Conservation (phyloP, 2,113 vertebrate genomes). For the Tupaia tana region DNA sequence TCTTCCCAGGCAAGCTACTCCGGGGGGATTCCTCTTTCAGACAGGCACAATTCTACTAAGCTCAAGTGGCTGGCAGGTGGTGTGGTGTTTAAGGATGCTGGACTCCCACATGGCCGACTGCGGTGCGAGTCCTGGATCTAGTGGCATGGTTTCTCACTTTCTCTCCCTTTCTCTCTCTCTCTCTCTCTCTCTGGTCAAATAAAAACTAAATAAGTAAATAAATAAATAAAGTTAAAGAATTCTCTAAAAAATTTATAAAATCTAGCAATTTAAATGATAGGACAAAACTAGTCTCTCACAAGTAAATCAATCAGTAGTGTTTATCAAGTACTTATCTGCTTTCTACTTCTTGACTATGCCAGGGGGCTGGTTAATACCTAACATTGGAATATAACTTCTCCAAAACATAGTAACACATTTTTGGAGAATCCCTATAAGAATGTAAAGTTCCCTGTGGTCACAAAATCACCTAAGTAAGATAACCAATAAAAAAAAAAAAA, state of each 20-base stretch:
- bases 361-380: not conserved
- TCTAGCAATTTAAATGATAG: not conserved
- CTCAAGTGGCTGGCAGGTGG: not conserved
- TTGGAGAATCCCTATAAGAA: constrained; percentile 8
- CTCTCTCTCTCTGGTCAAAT: too few relatives aligned
- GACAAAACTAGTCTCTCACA: not conserved
- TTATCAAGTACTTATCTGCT: not conserved
- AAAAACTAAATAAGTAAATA: too few relatives aligned
- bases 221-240: too few relatives aligned
- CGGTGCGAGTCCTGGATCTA: too few relatives aligned
- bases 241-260: not conserved
- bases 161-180: too few relatives aligned
- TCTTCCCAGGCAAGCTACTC: not conserved
- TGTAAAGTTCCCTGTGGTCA: not conserved
- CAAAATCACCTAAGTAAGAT: not conserved
- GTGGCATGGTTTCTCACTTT: too few relatives aligned
- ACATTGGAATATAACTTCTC: not conserved
- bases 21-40: not conserved
- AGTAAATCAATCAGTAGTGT: not conserved
- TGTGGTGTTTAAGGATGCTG: too few relatives aligned
- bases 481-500: not conserved
- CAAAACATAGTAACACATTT: not conserved
- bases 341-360: not conserved
- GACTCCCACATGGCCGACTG: too few relatives aligned
- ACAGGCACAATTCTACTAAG: not conserved